A percentile compares a stretch with the other conserved stretches of the same genome.
These are phyloP conservation scores for Selenia dentaria DNA, from an alignment of 2,888 invertebrate species.

Conservation along the genomic window DNA sequence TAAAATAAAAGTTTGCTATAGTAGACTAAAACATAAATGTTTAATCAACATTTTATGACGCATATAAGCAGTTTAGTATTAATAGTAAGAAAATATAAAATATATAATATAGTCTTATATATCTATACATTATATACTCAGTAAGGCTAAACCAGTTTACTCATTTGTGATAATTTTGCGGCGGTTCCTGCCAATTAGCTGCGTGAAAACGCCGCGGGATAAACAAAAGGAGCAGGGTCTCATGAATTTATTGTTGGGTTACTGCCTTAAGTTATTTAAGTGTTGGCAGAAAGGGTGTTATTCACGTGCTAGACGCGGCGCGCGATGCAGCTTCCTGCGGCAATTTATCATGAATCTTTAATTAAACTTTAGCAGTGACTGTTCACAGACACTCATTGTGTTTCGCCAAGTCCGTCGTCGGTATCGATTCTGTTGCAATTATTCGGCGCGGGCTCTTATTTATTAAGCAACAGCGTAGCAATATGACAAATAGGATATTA, in stretches of 20 bases:
- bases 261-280: conserved; percentile 79
- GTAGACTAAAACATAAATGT: too few relatives aligned
- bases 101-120: too few relatives aligned
- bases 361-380: conserved; percentile 81
- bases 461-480: conserved; percentile 7
- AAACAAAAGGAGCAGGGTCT: conserved; percentile 69
- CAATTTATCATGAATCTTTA: conserved; percentile 85
- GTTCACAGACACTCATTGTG: conserved; percentile 66
- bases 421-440: conserved; percentile 44
- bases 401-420: conserved; percentile 44
- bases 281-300: conserved; percentile 69
- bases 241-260: conserved; percentile 80
- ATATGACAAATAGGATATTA: conserved; percentile 5
- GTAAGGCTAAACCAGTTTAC: too few relatives aligned
- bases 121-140: too few relatives aligned
- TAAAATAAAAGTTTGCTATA: too few relatives aligned
- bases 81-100: too few relatives aligned
- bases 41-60: too few relatives aligned
- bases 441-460: conserved; percentile 14
- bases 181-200: conserved; percentile 78
- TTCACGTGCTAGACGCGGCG: conserved; percentile 76
- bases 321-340: conserved; percentile 79
- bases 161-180: conserved; percentile 69
- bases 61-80: too few relatives aligned
- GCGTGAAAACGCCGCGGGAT: conserved; percentile 60